Conservation (phyloP, 35 echinoderm and acorn worm species). For the Lytechinus variegatus region DNA sequence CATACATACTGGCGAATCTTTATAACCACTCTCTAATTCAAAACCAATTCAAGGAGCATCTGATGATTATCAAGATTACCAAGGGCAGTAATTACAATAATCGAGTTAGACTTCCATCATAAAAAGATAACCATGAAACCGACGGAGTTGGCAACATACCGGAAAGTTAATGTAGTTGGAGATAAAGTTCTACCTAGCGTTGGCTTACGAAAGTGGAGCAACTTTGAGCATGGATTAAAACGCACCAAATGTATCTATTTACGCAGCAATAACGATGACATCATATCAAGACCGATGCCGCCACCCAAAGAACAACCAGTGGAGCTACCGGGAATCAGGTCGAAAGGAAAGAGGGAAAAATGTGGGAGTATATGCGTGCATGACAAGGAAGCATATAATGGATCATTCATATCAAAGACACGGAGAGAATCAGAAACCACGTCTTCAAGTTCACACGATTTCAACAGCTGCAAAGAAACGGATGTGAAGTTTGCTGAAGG, state of each 20-base stretch:
- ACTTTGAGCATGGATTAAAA: not conserved
- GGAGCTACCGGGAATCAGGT: not conserved
- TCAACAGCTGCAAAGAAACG: not conserved
- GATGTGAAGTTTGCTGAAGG: not conserved
- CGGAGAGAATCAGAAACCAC: not conserved
- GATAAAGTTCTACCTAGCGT: not conserved
- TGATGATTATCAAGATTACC: not conserved
- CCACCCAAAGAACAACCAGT: not conserved
- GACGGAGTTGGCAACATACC: not conserved
- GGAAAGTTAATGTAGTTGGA: not conserved
- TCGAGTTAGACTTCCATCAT: not conserved
- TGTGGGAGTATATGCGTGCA: constrained; percentile 1
- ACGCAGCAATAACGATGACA: not conserved
- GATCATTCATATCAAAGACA: not conserved
- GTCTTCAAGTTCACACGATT: not conserved
- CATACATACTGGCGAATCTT: not conserved
- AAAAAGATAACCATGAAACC: not conserved
- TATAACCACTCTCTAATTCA: not conserved
- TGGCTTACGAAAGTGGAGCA: not conserved
- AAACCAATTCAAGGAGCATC: not conserved
- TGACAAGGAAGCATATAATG: not conserved
- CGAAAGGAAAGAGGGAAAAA: not conserved
- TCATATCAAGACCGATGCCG: not conserved
- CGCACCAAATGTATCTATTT: not conserved
- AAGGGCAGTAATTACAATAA: not conserved